phyloP scores from a whole-genome alignment of 2,888 invertebrate genomes.

The Epirrita christyi region DNA sequence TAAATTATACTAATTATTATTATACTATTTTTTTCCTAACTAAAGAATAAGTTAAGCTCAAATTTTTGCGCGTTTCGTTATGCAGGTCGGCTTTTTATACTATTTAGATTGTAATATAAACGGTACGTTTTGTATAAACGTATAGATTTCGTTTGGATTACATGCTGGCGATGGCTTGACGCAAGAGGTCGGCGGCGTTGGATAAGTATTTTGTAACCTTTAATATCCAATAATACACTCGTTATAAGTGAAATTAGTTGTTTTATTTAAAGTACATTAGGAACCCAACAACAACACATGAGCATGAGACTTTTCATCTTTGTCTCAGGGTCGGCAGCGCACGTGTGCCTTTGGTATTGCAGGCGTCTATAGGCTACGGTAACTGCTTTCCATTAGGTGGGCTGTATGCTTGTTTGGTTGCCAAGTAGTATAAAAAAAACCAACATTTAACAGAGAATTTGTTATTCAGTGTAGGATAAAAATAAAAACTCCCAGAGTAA shows the following conservation, averaged over 20 bases:
- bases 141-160: slow-evolving; percentile 64
- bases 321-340: too few species aligned
- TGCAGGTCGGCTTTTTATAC: slow-evolving; percentile 76
- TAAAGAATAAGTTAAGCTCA: slow-evolving; percentile 83
- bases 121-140: slow-evolving; percentile 67
- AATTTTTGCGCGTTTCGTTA: slow-evolving; percentile 64
- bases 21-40: slow-evolving; percentile 69
- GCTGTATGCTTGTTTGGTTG: too few species aligned
- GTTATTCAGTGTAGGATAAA: too few species aligned
- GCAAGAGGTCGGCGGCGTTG: slow-evolving; percentile 61
- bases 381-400: too few species aligned
- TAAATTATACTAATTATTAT: slow-evolving; percentile 83
- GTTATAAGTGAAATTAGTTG: slow-evolving; percentile 78
- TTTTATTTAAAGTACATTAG: slow-evolving; percentile 57
- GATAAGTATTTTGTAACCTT: slow-evolving; percentile 83
- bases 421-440: too few species aligned
- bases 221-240: slow-evolving; percentile 84
- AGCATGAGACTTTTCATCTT: too few species aligned
- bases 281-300: too few species aligned
- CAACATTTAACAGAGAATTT: too few species aligned
- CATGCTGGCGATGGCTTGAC: slow-evolving; percentile 66
- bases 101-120: slow-evolving; percentile 77
- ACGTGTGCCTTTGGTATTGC: too few species aligned
- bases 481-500: too few species aligned
- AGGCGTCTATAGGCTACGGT: too few species aligned